These are phyloP conservation scores for Dissostichus mawsoni DNA, from an alignment of 2,113 vertebrate genomes.

Conservation along the genomic window DNA sequence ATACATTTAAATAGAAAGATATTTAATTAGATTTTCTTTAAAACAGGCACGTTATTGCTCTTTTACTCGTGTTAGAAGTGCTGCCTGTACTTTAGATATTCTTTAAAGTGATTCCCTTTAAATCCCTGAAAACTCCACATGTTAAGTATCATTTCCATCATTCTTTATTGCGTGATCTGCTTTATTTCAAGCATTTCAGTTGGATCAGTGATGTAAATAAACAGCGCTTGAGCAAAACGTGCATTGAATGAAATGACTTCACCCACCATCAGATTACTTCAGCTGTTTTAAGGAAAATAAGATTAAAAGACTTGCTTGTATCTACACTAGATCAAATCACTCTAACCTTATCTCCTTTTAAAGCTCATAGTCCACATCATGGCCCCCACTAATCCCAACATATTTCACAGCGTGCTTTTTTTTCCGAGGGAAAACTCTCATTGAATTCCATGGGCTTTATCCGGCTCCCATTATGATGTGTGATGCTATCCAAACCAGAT, in stretches of 20 bases:
- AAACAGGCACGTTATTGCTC: too few species aligned
- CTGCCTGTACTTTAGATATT: not conserved
- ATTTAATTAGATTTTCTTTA: too few species aligned
- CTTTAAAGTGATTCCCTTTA: conserved; percentile 4
- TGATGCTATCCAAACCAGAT: conserved; percentile 81
- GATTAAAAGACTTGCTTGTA: conserved; percentile 30
- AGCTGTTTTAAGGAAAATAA: conserved; percentile 30
- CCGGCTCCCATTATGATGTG: conserved; percentile 71
- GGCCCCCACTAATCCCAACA: conserved; percentile 64
- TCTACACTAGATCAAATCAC: conserved; percentile 29
- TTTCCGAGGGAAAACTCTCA: conserved; percentile 40
- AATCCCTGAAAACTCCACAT: not conserved
- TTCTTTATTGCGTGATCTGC: not conserved
- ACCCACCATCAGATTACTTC: not conserved
- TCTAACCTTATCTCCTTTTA: conserved; percentile 21
- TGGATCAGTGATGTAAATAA: conserved; percentile 1
- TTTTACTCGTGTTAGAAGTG: too few species aligned
- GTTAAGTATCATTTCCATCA: conserved; percentile 1
- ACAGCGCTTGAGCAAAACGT: not conserved
- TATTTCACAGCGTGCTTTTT: conserved; percentile 54
- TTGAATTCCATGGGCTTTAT: conserved; percentile 71
- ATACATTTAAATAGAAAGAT: too few species aligned
- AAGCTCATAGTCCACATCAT: conserved; percentile 39
- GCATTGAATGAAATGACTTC: conserved; percentile 15
- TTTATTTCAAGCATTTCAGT: conserved; percentile 10